Conservation (phyloP, 2,113 vertebrate species). For the Podarcis muralis region DNA sequence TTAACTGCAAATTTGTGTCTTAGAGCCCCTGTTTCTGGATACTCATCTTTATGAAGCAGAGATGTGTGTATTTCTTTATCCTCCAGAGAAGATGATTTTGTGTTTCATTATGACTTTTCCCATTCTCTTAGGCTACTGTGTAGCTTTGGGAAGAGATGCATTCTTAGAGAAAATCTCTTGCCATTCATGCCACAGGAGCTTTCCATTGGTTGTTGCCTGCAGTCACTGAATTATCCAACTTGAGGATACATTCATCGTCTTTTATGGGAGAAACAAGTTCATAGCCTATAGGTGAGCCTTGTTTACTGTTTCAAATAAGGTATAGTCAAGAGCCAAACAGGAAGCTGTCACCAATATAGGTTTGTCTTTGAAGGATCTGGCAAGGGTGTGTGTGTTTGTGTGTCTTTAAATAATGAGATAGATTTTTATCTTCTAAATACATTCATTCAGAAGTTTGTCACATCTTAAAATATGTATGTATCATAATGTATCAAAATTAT, state of each 20-base stretch:
- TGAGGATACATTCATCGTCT: slow-evolving; percentile 8
- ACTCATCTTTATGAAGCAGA: slow-evolving; percentile 12
- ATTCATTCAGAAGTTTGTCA: background rate
- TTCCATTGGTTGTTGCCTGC: rapidly evolving
- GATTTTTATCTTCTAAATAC: background rate
- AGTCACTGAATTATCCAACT: background rate
- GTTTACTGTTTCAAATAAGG: background rate
- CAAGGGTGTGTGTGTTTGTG: rapidly evolving
- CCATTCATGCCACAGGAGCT: background rate
- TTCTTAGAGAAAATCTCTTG: slow-evolving; percentile 18
- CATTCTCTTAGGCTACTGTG: background rate
- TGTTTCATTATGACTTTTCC: background rate
- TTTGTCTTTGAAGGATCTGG: rapidly evolving
- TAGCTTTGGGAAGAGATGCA: slow-evolving; percentile 29
- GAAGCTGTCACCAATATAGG: rapidly evolving
- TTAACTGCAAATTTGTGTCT: slow-evolving; percentile 42
- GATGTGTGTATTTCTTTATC: background rate
- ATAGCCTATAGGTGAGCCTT: slow-evolving; percentile 48
- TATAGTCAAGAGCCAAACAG: rapidly evolving
- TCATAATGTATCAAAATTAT: background rate
- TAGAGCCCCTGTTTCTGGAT: background rate
- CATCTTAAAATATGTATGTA: background rate
- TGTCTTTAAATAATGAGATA: rapidly evolving
- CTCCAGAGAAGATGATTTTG: slow-evolving; percentile 24
- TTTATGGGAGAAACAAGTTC: background rate